A percentile compares a stretch with the other conserved stretches of the same genome.
Conservation (phyloP, 2,797 vertebrate species). For the Ctenopoma kingsleyae region DNA sequence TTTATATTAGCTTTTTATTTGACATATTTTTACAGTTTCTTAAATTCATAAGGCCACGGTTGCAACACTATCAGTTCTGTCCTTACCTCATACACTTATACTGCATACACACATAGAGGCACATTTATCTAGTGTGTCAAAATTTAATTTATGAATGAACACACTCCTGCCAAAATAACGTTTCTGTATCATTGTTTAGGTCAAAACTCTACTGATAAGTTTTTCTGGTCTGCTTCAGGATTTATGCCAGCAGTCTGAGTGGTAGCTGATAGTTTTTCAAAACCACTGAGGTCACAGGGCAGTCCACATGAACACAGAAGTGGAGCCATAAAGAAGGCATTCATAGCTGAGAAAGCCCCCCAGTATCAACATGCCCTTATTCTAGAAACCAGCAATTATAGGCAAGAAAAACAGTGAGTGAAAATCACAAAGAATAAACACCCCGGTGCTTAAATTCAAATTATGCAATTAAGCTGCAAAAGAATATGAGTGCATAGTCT, state of each 20-base stretch:
- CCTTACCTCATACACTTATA: not conserved
- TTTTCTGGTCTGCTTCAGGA: not conserved
- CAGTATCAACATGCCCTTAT: not conserved
- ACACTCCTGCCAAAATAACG: not conserved
- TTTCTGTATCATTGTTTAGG: not conserved
- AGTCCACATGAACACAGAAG: not conserved
- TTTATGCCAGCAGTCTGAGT: not conserved
- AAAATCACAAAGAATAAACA: not conserved
- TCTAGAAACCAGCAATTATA: conserved; percentile 3
- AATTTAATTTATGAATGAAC: not conserved
- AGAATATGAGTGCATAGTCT: not conserved
- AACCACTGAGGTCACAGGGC: not conserved
- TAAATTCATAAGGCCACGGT: not conserved
- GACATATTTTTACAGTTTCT: not conserved
- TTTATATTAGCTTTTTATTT: not conserved
- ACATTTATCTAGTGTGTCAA: not conserved
- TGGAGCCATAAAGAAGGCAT: not conserved
- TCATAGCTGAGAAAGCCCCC: conserved; percentile 3
- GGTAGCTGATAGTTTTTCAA: not conserved
- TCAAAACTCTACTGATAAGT: not conserved
- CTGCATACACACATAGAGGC: not conserved
- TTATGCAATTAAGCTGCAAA: not conserved
- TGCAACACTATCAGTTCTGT: not conserved
- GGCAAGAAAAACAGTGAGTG: not conserved
- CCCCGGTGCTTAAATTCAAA: not conserved